A percentile compares a stretch with the other conserved stretches of the same genome.
Conservation (phyloP, 2,888 invertebrate species). For the Tortrix viridana region DNA sequence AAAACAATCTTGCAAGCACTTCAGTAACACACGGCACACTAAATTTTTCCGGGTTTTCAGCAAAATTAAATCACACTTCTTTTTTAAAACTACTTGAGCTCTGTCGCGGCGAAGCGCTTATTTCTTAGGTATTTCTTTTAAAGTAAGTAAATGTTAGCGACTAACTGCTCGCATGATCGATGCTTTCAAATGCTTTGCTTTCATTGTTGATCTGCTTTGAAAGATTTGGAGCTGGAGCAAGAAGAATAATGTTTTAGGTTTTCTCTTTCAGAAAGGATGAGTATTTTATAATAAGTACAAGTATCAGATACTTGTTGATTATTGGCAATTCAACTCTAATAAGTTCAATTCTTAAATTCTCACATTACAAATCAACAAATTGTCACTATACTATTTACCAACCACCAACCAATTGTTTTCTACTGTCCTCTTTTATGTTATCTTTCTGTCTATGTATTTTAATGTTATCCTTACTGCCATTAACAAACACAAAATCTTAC, state of each 20-base stretch:
- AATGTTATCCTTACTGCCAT: not conserved
- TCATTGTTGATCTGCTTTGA: constrained; percentile 45
- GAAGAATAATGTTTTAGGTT: constrained; percentile 15
- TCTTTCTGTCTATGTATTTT: not conserved
- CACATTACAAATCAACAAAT: not conserved
- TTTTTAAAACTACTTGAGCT: constrained; percentile 34
- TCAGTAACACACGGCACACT: constrained; percentile 34
- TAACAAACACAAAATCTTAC: constrained; percentile 6
- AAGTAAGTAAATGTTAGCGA: constrained; percentile 41
- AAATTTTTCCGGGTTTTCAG: constrained; percentile 35
- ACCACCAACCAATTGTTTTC: constrained; percentile 1
- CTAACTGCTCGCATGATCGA: constrained; percentile 55
- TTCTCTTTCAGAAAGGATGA: constrained; percentile 4
- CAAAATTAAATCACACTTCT: constrained; percentile 19
- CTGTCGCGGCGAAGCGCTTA: constrained; percentile 46
- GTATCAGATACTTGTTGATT: not conserved
- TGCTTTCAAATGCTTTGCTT: constrained; percentile 58
- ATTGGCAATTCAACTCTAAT: not conserved
- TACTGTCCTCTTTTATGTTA: not conserved
- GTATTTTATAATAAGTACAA: too few relatives aligned
- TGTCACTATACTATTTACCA: not conserved
- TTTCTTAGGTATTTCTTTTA: constrained; percentile 17
- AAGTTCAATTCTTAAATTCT: not conserved
- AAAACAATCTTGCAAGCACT: constrained; percentile 22
- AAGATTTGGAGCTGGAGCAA: constrained; percentile 38